Evolutionary conservation across 2,888 invertebrate species (phyloP), one percentile per base, ranked within the genome.

Genomic region (Rugalucina vietnamica): DNA sequence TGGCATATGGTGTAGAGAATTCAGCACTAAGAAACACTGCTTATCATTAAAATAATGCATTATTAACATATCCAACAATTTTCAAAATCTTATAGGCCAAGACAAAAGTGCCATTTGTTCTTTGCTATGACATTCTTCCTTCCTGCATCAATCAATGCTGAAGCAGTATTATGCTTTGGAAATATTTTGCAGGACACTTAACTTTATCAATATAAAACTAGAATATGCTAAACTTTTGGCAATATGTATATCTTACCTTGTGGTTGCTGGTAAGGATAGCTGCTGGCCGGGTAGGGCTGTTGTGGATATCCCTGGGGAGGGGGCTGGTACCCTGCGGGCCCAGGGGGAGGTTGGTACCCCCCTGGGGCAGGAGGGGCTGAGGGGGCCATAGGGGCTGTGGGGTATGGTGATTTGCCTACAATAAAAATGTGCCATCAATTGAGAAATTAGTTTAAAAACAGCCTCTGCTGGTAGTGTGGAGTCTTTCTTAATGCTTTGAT

Each of bases 201-300:
- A 18, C 10, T 8, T 43, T 43, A 18, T 43, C 18, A 18, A 12
- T 43, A 43, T 12, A 43, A 43, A 43, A 18, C 43, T 12, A 18
- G 18, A 43, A 12, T 12, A 43, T 43, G 43, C 10, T 43, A 43
- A 43, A 43, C 10, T 12, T 18, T 43, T 43, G 8, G 10, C 43
- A 43, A 43, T 12, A 12, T 43, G 8, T 36, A 39, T 54, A 21
- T 36, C 79, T 43, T 69, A 86, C 86, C 81, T 50, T 81, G 81
- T 21, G 78, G 83, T 49, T 87, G 87, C 43, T 85, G 82, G 34
- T 81, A 82, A 27, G 87, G 84, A 43, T 84, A 79, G 4, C 54
- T 71, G 34, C 82, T 10, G n/a, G n/a, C n/a, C 21, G 60, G 85
- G 65, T 88, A 88, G 72, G 78, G 82, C 4, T 75, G 74, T 43